Evolutionary conservation across 1,140 invertebrate genomes (phyloP), one percentile per base, ranked within the genome.

Genomic region (Babylonia areolata): DNA sequence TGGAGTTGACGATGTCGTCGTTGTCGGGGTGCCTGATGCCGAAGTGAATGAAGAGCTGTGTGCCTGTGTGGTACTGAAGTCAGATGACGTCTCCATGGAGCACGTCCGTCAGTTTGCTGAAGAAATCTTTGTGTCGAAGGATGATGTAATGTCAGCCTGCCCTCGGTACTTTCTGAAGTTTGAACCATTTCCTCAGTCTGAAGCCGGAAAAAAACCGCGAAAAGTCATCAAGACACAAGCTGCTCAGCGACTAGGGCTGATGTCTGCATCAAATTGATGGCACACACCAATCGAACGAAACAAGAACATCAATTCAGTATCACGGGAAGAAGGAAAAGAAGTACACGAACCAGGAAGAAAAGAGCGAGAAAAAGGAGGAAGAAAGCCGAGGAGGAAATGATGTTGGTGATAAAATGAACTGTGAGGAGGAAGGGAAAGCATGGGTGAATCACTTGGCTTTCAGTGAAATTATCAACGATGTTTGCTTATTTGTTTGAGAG

Each of bases 41-140:
- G 20, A 40, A 28, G 11, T 84, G 20, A 39, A 73, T 15, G 82
- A 84, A 39, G 82, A 84, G 71, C 71, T 84, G 3, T 84, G 82
- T 58, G 82, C 82, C 33, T 73, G 58, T 20, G 58, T 84, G 82
- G 17, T 81, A n/a, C 51, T 81, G 80, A 51, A 54, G 51, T 81
- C 80, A 37, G 80, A 64, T 3, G 46, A 81, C 51, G 46, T 81
- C 11, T n/a, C 51, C 46, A 64, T 64, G 80, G 28, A 81, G 11
- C 33, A 54, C 0, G 51, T 81, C 2, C 80, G 80, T 31, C n/a
- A 81, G 80, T 81, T 81, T 39, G 80, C 42, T 9, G 80, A 81
- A 28, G 51, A n/a, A 69, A 58, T 37, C 15, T 40, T 64, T 40
- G 33, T 33, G 46, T 35, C 46, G 5, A 39, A 35, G 46, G 51